Conservation (phyloP, 2,888 invertebrate species). For the Pseudoips prasinana region DNA sequence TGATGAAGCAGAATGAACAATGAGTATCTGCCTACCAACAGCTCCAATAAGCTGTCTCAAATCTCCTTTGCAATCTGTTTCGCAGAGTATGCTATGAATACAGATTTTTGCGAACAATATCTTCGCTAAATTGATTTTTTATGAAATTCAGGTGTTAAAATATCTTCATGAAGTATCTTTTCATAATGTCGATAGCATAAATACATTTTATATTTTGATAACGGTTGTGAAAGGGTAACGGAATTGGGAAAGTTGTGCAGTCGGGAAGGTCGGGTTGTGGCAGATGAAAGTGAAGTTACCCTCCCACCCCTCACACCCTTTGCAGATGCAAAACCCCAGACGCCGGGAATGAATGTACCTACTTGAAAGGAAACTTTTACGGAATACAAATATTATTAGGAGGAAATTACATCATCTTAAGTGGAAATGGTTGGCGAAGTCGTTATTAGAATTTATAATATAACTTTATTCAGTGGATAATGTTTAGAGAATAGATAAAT, state of each 20-base stretch:
- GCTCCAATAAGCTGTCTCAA: too few relatives aligned
- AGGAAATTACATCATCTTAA: slow-evolving; percentile 14
- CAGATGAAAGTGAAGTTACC: slow-evolving; percentile 65
- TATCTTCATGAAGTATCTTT: too few relatives aligned
- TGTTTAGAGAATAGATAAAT: too few relatives aligned
- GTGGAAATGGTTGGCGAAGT: slow-evolving; percentile 17
- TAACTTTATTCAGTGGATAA: slow-evolving; percentile 1
- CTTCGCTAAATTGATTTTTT: too few relatives aligned
- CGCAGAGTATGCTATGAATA: too few relatives aligned
- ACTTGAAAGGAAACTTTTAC: slow-evolving; percentile 31
- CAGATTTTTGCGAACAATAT: too few relatives aligned
- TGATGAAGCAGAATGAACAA: too few relatives aligned
- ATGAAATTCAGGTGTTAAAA: too few relatives aligned
- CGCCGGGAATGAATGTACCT: slow-evolving; percentile 50
- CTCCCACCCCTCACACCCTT: slow-evolving; percentile 24
- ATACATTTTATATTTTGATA: slow-evolving; percentile 25
- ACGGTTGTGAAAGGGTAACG: slow-evolving; percentile 35
- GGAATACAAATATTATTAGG: slow-evolving; percentile 21
- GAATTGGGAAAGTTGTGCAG: slow-evolving; percentile 50
- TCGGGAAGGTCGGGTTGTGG: slow-evolving; percentile 49
- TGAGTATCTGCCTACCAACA: too few relatives aligned
- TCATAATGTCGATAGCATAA: too few relatives aligned
- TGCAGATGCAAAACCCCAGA: slow-evolving; percentile 41
- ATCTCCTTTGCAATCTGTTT: too few relatives aligned
- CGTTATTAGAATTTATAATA: too few relatives aligned